phyloP scores from a whole-genome alignment of 2,888 invertebrate species.

The Rotaria magnacalcarata region DNA sequence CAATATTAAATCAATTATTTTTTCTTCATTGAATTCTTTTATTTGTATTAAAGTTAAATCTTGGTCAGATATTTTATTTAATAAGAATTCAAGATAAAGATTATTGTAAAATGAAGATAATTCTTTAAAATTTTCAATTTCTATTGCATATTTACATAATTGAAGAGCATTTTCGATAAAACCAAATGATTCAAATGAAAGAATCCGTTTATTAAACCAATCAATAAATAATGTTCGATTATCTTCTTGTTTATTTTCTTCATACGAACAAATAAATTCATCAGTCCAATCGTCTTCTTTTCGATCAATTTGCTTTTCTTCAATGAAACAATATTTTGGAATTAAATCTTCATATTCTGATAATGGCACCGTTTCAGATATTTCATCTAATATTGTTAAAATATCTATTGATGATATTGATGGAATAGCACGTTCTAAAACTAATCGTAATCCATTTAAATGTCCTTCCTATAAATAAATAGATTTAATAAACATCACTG shows the following conservation, averaged over 20 bases:
- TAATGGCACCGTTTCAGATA: background rate
- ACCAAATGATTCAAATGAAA: background rate
- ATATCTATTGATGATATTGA: background rate
- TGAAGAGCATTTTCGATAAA: background rate
- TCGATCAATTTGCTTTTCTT: background rate
- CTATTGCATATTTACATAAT: background rate
- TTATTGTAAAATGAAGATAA: background rate
- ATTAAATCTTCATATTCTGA: background rate
- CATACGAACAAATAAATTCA: background rate
- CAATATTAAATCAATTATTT: background rate
- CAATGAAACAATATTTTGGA: background rate
- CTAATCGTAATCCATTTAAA: background rate
- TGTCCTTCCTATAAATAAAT: background rate
- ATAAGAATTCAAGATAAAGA: background rate
- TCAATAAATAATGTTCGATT: background rate
- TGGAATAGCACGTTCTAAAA: background rate
- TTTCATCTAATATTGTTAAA: slow-evolving; percentile 24
- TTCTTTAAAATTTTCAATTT: background rate
- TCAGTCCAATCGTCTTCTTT: slow-evolving; percentile 21
- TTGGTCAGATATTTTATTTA: background rate
- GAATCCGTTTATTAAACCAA: background rate
- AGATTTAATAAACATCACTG: background rate
- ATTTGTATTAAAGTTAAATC: background rate
- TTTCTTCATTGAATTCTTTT: background rate
- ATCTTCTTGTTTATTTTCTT: background rate